phyloP scores from a whole-genome alignment of 2,797 vertebrate species.

The Sebastes minor region DNA sequence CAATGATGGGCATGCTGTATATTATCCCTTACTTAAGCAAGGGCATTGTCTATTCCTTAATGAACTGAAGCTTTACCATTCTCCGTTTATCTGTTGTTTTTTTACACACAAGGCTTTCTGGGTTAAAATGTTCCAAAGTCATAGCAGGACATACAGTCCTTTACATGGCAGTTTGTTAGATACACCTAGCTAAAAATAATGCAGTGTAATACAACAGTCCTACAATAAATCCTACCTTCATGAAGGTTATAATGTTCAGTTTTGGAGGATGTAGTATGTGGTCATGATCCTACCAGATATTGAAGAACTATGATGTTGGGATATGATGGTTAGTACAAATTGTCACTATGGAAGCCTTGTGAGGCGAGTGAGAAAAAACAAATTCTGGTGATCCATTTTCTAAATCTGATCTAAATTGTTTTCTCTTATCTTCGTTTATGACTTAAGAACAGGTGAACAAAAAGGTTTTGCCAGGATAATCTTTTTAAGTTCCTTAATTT shows the following conservation, averaged over 20 bases:
- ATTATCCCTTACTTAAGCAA: neutral
- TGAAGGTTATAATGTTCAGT: neutral
- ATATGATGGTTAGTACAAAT: neutral
- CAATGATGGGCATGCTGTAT: too few species aligned
- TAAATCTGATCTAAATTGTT: neutral
- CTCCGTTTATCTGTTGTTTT: neutral
- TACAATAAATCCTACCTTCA: neutral
- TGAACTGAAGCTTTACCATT: neutral
- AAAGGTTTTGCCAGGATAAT: neutral
- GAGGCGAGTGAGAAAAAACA: fast-evolving
- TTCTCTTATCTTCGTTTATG: neutral
- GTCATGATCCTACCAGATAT: neutral
- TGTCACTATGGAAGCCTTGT: neutral
- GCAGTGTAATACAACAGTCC: neutral
- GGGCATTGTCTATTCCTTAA: neutral
- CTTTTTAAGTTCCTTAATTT: neutral
- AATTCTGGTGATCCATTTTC: neutral
- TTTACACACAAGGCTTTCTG: neutral
- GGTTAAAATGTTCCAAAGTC: neutral
- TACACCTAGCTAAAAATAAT: neutral
- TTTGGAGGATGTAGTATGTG: neutral
- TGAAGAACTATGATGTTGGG: neutral
- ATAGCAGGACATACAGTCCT: neutral
- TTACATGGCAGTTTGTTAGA: neutral
- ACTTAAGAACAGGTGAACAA: neutral